Evolutionary conservation across 2,888 invertebrate genomes (phyloP).

Genomic region (Margaritifera margaritifera): DNA sequence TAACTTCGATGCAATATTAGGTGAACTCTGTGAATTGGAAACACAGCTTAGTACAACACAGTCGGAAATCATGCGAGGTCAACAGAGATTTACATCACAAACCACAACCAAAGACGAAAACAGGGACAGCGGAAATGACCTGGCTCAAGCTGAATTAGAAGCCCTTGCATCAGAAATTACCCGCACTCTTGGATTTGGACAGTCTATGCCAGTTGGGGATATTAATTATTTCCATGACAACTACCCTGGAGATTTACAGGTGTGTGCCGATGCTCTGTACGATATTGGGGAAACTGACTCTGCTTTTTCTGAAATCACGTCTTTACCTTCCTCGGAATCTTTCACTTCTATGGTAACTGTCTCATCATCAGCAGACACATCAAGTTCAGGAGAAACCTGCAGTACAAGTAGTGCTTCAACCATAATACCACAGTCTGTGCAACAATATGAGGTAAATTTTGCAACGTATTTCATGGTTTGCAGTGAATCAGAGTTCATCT

Average conservation of each 20-base stretch:
- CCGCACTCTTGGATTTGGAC: constrained; percentile 50
- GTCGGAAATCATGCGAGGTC: constrained; percentile 73
- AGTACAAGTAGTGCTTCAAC: constrained; percentile 51
- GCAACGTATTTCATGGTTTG: no score
- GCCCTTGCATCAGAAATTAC: constrained; percentile 64
- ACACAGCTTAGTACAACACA: constrained; percentile 70
- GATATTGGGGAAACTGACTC: constrained; percentile 98
- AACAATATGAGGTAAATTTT: constrained; percentile 46
- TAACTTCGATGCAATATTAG: constrained; percentile 96
- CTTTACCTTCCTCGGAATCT: constrained; percentile 92
- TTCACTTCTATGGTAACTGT: constrained; percentile 82
- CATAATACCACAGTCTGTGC: constrained; percentile 50
- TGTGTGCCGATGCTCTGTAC: constrained; percentile 43
- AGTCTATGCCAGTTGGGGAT: constrained; percentile 43
- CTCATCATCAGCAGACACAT: constrained; percentile 62
- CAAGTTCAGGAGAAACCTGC: constrained; percentile 54
- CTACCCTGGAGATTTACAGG: constrained; percentile 45
- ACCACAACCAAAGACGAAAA: constrained; percentile 38
- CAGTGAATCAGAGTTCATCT: background rate
- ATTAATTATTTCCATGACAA: constrained; percentile 46
- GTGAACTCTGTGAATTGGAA: constrained; percentile 94
- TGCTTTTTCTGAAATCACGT: constrained; percentile 97
- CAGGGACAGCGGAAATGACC: constrained; percentile 50
- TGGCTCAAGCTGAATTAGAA: constrained; percentile 62
- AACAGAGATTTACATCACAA: background rate